Evolutionary conservation across 2,113 vertebrate species (phyloP).

Genomic region (Collichthys lucidus): DNA sequence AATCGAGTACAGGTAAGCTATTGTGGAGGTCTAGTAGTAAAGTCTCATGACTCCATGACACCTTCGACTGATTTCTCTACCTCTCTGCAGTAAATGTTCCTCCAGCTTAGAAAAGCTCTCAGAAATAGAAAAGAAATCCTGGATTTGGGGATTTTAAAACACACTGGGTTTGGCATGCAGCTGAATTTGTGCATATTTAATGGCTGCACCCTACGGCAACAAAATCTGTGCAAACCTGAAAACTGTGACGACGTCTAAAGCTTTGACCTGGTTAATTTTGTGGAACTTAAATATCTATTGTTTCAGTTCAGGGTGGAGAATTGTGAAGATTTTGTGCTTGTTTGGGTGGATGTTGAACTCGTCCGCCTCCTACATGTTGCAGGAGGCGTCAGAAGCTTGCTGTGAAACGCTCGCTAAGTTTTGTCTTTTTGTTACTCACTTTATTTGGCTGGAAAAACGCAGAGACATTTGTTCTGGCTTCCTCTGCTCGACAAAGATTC

Average conservation of each 20-base stretch:
- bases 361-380: conserved; percentile 62
- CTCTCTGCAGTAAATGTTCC: neutral
- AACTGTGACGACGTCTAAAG: neutral
- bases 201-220: neutral
- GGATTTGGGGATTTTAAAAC: conserved; percentile 3
- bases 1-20: conserved; percentile 94
- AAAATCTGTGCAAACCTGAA: conserved; percentile 3
- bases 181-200: neutral
- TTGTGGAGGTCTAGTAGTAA: neutral
- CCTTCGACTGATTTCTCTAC: conserved; percentile 2
- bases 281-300: conserved; percentile 16
- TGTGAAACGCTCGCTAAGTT: conserved; percentile 34
- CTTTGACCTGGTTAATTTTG: neutral
- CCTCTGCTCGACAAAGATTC: conserved; percentile 24
- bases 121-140: neutral
- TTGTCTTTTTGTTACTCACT: conserved; percentile 38
- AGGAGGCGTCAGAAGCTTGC: conserved; percentile 42
- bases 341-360: conserved; percentile 54
- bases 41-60: neutral
- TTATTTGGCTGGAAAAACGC: conserved; percentile 34
- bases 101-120: neutral
- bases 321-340: conserved; percentile 23
- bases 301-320: conserved; percentile 34
- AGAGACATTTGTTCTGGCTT: conserved; percentile 31
- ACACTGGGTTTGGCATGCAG: neutral